phyloP scores from a whole-genome alignment of 2,797 vertebrate species.

The Pantherophis alleghaniensis region DNA sequence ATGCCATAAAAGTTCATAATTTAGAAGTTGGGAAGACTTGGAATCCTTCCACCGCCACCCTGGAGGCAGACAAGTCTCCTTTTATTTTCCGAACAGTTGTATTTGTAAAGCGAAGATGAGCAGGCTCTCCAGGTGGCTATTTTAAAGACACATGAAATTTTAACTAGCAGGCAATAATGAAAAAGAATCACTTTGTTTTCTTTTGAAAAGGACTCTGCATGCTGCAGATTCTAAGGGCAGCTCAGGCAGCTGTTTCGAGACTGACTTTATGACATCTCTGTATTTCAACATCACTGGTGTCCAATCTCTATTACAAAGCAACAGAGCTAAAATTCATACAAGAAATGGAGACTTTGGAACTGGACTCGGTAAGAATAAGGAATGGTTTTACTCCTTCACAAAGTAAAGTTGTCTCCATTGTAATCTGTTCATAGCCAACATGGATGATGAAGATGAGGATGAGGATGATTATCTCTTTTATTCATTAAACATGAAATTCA shows the following conservation, averaged over 20 bases:
- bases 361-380: neutral
- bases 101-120: neutral
- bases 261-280: neutral
- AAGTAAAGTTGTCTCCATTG: neutral
- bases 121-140: neutral
- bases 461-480: too few relatives aligned
- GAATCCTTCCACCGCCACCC: conserved; percentile 19
- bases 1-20: conserved; percentile 47
- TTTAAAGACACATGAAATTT: neutral
- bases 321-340: neutral
- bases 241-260: neutral
- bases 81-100: neutral
- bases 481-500: too few relatives aligned
- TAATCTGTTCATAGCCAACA: neutral
- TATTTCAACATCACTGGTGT: neutral
- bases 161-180: neutral
- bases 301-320: neutral
- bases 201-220: neutral
- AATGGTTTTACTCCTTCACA: neutral
- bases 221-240: neutral
- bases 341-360: neutral
- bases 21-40: conserved; percentile 42
- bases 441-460: neutral
- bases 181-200: neutral
- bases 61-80: fast-evolving